These are phyloP conservation scores for Drosophila melanosoma DNA, from an alignment of 2,888 invertebrate species.

Conservation along the genomic window DNA sequence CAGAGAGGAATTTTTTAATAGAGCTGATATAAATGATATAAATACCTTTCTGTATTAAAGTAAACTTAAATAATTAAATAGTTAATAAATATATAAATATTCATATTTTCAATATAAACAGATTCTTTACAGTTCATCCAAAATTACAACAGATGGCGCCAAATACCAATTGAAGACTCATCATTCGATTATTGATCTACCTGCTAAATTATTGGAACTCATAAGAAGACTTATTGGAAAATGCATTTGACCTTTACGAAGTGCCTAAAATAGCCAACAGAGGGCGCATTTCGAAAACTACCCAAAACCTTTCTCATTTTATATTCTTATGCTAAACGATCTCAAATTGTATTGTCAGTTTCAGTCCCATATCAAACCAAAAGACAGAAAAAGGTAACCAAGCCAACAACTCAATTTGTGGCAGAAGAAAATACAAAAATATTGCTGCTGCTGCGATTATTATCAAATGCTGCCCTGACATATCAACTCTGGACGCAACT, in stretches of 20 bases:
- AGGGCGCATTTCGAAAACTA: background rate
- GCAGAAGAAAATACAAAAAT: constrained; percentile 6
- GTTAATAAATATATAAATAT: background rate
- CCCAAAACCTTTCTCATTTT: background rate
- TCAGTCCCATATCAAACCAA: constrained; percentile 33
- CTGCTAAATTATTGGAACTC: fast-evolving
- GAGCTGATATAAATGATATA: background rate
- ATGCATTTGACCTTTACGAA: background rate
- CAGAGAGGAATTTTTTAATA: background rate
- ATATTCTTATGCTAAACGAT: constrained; percentile 30
- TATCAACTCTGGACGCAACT: constrained; percentile 58
- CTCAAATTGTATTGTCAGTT: constrained; percentile 52
- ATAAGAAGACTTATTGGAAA: constrained; percentile 2
- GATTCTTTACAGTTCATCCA: background rate
- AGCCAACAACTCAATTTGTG: constrained; percentile 63
- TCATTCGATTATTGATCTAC: background rate
- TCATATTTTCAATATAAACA: background rate
- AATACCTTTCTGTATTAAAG: background rate
- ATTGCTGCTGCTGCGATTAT: constrained; percentile 63
- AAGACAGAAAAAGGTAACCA: background rate
- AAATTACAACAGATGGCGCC: constrained; percentile 24
- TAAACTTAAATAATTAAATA: background rate
- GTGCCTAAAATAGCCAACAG: background rate
- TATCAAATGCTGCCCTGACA: constrained; percentile 55
- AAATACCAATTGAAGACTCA: background rate